Percentiles rank a stretch among this genome's conserved stretches.
These are phyloP conservation scores for Enteromius fasciolatus DNA, from an alignment of 2,797 vertebrate genomes.

Conservation along the genomic window DNA sequence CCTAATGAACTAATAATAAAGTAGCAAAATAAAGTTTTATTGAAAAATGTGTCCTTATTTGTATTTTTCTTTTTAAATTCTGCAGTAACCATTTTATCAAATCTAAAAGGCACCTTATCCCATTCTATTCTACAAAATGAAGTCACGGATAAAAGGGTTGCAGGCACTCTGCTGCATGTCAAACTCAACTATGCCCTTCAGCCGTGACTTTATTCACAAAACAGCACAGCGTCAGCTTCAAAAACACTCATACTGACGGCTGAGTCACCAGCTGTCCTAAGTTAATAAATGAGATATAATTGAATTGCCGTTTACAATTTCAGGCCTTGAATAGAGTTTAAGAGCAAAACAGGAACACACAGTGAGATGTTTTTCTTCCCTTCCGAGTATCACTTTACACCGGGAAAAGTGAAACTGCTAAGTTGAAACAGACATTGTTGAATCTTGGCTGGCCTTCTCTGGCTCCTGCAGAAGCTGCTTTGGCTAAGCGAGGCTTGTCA, in stretches of 20 bases:
- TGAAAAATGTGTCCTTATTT: not conserved
- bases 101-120: not conserved
- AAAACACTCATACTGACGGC: constrained; percentile 22
- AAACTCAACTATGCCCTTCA: not conserved
- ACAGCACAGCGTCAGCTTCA: not conserved
- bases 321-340: not conserved
- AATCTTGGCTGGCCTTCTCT: not conserved
- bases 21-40: not conserved
- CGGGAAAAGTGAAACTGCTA: not conserved
- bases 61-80: not conserved
- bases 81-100: not conserved
- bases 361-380: not conserved
- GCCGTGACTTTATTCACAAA: not conserved
- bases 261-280: constrained; percentile 4
- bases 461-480: not conserved
- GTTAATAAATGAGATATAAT: constrained; percentile 27
- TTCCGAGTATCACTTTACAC: not conserved
- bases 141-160: not conserved
- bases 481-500: constrained; percentile 28
- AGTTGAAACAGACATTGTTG: constrained; percentile 21
- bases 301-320: constrained; percentile 15
- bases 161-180: not conserved
- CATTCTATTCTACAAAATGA: not conserved
- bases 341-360: not conserved
- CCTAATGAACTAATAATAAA: not conserved